Evolutionary conservation across 2,113 vertebrate species (phyloP).

Genomic region (Butorides virescens): DNA sequence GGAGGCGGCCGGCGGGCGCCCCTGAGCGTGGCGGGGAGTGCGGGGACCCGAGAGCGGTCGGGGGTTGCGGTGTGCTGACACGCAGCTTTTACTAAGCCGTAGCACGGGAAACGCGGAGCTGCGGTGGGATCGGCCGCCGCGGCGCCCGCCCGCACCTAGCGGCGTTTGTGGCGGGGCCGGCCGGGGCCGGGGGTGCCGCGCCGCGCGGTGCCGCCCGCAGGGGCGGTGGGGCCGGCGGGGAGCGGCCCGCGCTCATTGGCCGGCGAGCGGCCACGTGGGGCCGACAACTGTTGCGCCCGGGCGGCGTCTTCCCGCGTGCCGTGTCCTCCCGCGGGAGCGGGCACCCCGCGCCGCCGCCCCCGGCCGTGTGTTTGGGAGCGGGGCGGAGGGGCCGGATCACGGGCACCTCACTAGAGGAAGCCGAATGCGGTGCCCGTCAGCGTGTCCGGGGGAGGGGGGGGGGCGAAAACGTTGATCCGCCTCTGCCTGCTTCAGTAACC

Average conservation of each 20-base stretch:
- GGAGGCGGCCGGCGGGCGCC: not conserved
- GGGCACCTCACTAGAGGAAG: not conserved
- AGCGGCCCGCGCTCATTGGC: not conserved
- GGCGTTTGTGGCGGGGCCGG: not conserved
- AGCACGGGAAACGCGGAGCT: too few relatives aligned
- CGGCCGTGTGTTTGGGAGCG: not conserved
- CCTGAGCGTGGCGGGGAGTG: not conserved
- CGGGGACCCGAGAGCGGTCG: not conserved
- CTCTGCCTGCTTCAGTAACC: not conserved
- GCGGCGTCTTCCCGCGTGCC: too few relatives aligned
- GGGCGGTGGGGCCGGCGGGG: not conserved
- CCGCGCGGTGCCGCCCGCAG: not conserved
- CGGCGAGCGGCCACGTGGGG: not conserved
- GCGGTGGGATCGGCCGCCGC: not conserved
- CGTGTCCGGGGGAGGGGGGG: too few relatives aligned
- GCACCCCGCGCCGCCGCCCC: too few relatives aligned
- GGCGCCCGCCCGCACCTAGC: too few relatives aligned
- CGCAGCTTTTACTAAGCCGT: not conserved
- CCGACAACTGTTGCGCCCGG: not conserved
- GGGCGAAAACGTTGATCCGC: too few relatives aligned
- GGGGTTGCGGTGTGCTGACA: too few relatives aligned
- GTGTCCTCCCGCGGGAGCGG: not conserved
- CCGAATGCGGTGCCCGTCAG: accelerated
- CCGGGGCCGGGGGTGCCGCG: not conserved
- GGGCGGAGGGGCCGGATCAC: too few relatives aligned